Evolutionary conservation across 2,113 vertebrate genomes (phyloP), one percentile per base, ranked within the genome.

Genomic region (Sclerurus mexicanus): DNA sequence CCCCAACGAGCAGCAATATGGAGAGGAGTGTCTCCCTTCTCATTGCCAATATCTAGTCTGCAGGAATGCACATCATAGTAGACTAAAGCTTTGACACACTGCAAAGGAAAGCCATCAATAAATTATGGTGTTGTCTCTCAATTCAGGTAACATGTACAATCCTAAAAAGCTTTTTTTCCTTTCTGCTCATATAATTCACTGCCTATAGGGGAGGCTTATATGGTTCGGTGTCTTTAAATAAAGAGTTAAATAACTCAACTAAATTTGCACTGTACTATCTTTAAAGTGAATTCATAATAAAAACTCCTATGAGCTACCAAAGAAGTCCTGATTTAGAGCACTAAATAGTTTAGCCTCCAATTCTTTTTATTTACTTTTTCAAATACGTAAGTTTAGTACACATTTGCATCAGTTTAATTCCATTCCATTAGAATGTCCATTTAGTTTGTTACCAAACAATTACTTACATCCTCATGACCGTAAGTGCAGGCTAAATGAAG

Each of bases 11-110:
- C 98, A 25, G 99, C 99, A 21, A 99, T 97, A 96, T 99, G 99
- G 33, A 99, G 98, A 13, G 99, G 97, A 0, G 99, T 98, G 96
- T 99, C 99, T 49, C 99, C 99, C 93, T 99, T 99, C 66, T 99
- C 99, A 6, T 99, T 99, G 68, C 98, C 98, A 53, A 98, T 96
- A 75, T 99, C 99, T 84, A 99, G 97, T 7, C 98, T 98, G 88
- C 99, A 99, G 12, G 97, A 96, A 71, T 98, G 98, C 79, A 98
- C 94, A 23, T 99, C 99, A 7, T 99, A 99, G 97, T 99, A 99
- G 75, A 99, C 99, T 96, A 99, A 90, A 50, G 99, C 99, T 98
- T 99, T 99, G 95, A 99, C 99, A 25, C 99, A 99, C 99, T 99
- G 94, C 21, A 72, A 96, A 93, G 79, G 87, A 66, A 91, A 93